Base-by-base conservation (phyloP, 1,140 invertebrate species). In the Calephelis virginiensis region DNA sequence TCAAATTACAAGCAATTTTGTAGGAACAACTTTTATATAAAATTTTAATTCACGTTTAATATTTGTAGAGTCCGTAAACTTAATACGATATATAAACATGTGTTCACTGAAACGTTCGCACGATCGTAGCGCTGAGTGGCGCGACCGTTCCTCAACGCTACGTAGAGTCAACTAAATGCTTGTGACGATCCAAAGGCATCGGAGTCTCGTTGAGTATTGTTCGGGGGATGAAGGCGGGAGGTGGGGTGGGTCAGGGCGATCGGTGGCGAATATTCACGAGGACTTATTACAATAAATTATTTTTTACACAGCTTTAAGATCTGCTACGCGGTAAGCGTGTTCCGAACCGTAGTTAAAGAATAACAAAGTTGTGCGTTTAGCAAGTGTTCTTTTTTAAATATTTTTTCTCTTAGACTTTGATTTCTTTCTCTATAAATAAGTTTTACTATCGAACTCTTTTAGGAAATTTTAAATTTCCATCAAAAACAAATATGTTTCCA, bases 271-370 rank as follows among this genome's bases (percentile, higher is more conserved):
- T 82, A 82, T 82, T 86, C 86, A 87, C 88, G 88, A 90, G 73
- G 86, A 86, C 82, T 88, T 89, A 89, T 89, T 90, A 90, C 83
- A 89, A 90, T 89, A 90, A 89, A 89, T 90, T 86, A 87, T 89
- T 87, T 86, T 87, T 89, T 86, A 81, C 77, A 75, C 72, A 85
- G 83, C 85, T 89, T 89, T 85, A 80, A 83, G 77, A 85, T 88
- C 78, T 78, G 72, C 63, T 50, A 43, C 50, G 63, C 63, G 49
- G 50, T 78, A 75, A 76, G 74, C 75, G 79, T 83, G 80, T 79
- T 63, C 67, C 66, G 62, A 77, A 71, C 77, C 70, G 81, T 84
- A 81, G 63, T 38, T 28, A 43, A 56, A 56, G 45, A 64, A 10
- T 43, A 62, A 64, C 6, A 43, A 48, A 45, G 45, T 38, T 46